phyloP scores from a whole-genome alignment of 2,888 invertebrate species.

The Alentia gelatinosa region DNA sequence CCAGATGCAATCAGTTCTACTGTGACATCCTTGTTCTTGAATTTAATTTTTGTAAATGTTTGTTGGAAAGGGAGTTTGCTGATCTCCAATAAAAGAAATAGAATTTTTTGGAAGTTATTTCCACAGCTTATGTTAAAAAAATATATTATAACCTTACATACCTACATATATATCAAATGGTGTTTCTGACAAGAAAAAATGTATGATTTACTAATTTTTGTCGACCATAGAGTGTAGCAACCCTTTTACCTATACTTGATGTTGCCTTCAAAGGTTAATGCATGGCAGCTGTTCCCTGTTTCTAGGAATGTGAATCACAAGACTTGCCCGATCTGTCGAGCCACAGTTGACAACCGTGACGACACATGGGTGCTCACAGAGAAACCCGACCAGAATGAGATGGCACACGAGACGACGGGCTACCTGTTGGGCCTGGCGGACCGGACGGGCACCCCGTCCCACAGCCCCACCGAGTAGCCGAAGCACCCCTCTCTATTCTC shows the following conservation, averaged over 20 bases:
- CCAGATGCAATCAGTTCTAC: too few species aligned
- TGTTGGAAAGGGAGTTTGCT: too few species aligned
- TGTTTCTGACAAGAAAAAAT: too few species aligned
- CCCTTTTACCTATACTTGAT: neutral
- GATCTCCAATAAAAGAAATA: too few species aligned
- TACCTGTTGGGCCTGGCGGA: constrained; percentile 77
- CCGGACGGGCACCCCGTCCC: constrained; percentile 55
- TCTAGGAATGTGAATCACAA: constrained; percentile 86
- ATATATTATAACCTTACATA: too few species aligned
- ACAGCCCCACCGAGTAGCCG: constrained; percentile 54
- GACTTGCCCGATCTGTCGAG: constrained; percentile 87
- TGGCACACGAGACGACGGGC: constrained; percentile 75
- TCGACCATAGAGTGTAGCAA: too few species aligned
- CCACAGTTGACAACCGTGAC: constrained; percentile 84
- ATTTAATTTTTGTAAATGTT: too few species aligned
- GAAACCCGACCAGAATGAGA: constrained; percentile 74
- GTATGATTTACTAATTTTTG: too few species aligned
- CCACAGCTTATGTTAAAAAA: too few species aligned
- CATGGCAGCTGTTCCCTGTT: constrained; percentile 55
- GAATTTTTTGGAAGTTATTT: too few species aligned
- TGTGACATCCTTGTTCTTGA: too few species aligned
- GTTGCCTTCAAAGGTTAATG: neutral
- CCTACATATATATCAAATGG: too few species aligned
- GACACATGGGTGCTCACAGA: constrained; percentile 82
- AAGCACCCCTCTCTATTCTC: neutral